These are phyloP conservation scores for Catagonus wagneri DNA, from an alignment of 2,113 vertebrate species.

Conservation along the genomic window DNA sequence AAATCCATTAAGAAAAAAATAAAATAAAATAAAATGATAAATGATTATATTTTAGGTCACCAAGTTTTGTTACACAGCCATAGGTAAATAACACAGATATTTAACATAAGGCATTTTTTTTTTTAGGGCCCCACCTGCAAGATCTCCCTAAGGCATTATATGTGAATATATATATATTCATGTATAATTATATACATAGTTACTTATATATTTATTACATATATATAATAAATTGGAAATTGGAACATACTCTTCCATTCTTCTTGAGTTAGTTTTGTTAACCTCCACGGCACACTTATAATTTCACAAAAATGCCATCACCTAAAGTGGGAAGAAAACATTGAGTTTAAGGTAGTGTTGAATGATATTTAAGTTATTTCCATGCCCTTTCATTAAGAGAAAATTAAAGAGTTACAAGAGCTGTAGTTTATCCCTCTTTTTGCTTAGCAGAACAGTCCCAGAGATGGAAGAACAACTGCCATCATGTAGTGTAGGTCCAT, in stretches of 20 bases:
- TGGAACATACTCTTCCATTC: constrained; percentile 75
- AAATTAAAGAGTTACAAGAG: constrained; percentile 3
- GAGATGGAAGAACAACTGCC: background rate
- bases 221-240: background rate
- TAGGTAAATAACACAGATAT: constrained; percentile 8
- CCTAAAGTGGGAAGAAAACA: constrained; percentile 70
- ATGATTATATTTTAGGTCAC: background rate
- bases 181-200: background rate
- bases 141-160: no score
- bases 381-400: background rate
- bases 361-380: constrained; percentile 5
- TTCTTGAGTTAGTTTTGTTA: background rate
- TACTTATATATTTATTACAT: background rate
- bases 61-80: background rate
- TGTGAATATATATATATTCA: no score
- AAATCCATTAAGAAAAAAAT: no score
- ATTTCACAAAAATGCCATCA: constrained; percentile 58
- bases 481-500: background rate
- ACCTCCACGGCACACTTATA: background rate
- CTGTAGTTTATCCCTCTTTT: background rate
- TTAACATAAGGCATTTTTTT: background rate
- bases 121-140: no score
- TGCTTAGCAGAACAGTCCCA: background rate
- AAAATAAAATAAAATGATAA: background rate
- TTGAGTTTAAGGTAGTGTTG: background rate